Percentiles rank a stretch among this genome's conserved stretches.
These are phyloP conservation scores for Etheostoma cragini DNA, from an alignment of 2,113 vertebrate genomes.

Conservation along the genomic window DNA sequence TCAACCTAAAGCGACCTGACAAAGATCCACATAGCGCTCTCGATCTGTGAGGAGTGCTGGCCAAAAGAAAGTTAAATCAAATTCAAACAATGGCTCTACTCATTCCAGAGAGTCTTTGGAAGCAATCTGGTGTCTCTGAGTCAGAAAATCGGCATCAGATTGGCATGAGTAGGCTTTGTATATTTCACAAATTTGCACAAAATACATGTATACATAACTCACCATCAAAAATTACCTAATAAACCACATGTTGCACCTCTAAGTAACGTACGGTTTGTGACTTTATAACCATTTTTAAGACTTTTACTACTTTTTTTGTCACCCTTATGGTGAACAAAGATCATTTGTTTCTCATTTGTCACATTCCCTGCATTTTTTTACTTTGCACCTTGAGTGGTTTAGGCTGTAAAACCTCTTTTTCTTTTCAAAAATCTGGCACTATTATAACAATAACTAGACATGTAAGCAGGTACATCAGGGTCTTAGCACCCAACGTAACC, in stretches of 20 bases:
- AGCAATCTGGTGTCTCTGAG: background rate
- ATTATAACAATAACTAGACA: background rate
- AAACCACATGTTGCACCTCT: background rate
- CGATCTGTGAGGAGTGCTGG: background rate
- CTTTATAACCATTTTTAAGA: too few species aligned
- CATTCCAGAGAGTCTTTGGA: background rate
- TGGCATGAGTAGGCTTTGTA: background rate
- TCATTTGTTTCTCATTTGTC: background rate
- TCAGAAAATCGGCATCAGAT: background rate
- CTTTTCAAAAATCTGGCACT: background rate
- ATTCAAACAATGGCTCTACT: background rate
- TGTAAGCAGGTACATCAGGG: background rate
- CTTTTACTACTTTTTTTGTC: too few species aligned
- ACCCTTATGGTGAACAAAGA: background rate
- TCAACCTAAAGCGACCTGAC: background rate
- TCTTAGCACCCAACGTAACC: too few species aligned
- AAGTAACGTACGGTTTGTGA: background rate
- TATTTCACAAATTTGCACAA: background rate
- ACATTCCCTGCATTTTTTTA: background rate
- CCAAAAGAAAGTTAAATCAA: background rate
- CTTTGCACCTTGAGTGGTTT: background rate
- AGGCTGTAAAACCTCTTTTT: too few species aligned
- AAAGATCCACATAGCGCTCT: background rate
- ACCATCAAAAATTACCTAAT: background rate
- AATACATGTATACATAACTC: background rate